Conservation (phyloP, 2,797 vertebrate genomes). For the Gymnodraco acuticeps region DNA sequence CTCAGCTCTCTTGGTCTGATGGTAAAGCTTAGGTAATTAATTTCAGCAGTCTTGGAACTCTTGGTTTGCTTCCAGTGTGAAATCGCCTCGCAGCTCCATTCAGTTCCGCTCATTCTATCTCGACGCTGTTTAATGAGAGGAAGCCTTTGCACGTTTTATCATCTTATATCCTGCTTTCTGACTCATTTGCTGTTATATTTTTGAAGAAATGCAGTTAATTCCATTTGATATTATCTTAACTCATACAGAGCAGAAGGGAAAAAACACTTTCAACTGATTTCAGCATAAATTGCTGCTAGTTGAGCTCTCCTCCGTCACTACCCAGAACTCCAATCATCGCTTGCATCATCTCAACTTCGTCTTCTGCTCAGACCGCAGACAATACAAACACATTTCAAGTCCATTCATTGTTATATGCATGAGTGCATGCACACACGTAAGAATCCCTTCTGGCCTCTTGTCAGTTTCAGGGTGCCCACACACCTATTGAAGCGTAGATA, state of each 20-base stretch:
- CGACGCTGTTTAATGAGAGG: conserved; percentile 22
- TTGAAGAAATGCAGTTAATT: conserved; percentile 22
- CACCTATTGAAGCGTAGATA: conserved; percentile 76
- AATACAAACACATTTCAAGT: conserved; percentile 22
- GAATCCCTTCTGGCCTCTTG: conserved; percentile 51
- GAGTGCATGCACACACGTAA: conserved; percentile 15
- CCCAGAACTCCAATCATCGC: conserved; percentile 13
- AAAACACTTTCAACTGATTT: background rate
- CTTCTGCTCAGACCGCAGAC: conserved; percentile 2
- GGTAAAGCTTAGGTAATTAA: conserved; percentile 48
- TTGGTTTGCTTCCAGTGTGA: conserved; percentile 31
- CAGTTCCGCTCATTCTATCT: conserved; percentile 28
- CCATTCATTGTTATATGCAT: conserved; percentile 14
- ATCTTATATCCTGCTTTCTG: conserved; percentile 22
- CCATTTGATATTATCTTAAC: conserved; percentile 21
- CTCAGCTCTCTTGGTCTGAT: conserved; percentile 13
- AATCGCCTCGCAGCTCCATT: conserved; percentile 36
- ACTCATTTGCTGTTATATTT: conserved; percentile 22
- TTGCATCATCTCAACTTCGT: conserved; percentile 11
- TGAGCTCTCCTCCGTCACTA: background rate
- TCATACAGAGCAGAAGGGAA: background rate
- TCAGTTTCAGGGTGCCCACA: conserved; percentile 63
- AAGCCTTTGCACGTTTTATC: conserved; percentile 31
- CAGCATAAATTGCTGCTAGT: conserved; percentile 8
- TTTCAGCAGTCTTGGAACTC: conserved; percentile 20